These are phyloP conservation scores for Sinocyclocheilus grahami DNA, from an alignment of 2,113 vertebrate genomes.

Conservation along the genomic window DNA sequence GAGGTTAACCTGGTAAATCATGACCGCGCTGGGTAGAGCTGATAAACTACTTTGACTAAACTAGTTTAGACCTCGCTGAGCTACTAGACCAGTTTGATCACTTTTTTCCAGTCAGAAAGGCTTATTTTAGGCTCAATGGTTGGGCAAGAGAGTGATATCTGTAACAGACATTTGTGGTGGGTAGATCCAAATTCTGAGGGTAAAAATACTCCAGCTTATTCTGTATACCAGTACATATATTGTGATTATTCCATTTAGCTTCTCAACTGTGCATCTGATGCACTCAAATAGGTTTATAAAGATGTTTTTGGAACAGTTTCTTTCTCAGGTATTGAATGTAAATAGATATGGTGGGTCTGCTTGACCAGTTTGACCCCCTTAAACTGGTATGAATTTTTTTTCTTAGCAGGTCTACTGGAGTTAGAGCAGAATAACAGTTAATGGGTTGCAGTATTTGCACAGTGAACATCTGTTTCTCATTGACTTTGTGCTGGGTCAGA, in stretches of 20 bases:
- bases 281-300: neutral
- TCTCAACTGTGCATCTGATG: neutral
- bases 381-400: neutral
- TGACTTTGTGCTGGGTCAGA: slow-evolving; percentile 11
- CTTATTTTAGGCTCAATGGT: neutral
- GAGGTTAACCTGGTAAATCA: neutral
- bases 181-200: neutral
- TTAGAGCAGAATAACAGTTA: neutral
- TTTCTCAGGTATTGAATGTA: neutral
- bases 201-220: neutral
- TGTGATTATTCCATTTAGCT: neutral
- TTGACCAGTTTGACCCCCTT: neutral
- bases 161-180: neutral
- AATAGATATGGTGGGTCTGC: neutral
- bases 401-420: neutral
- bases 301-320: neutral
- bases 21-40: neutral
- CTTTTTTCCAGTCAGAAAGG: neutral
- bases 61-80: neutral
- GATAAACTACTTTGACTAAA: neutral
- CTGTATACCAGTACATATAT: neutral
- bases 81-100: neutral
- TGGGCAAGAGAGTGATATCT: neutral
- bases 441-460: neutral
- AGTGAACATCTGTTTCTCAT: neutral